Evolutionary conservation across 92 coral and sea anemone species (phyloP).

Genomic region (Isaurus tuberculatus): DNA sequence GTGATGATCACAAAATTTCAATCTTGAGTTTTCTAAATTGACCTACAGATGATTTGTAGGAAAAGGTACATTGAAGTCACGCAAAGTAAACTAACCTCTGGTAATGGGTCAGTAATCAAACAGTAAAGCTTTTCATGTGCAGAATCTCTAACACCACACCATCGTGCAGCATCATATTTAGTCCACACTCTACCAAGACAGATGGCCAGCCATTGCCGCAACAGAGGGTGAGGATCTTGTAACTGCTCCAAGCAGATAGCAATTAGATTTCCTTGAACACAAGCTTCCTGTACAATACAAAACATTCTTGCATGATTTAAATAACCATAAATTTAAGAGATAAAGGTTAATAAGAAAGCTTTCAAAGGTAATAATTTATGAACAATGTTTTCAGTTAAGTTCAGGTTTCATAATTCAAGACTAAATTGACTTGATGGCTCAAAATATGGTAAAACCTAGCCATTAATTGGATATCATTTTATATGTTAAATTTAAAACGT

Average conservation of each 20-base stretch:
- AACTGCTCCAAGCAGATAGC: conserved; percentile 98
- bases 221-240: conserved; percentile 90
- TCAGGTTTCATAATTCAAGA: too few species aligned
- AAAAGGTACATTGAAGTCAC: not conserved
- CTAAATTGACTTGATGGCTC: too few species aligned
- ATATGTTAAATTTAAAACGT: too few species aligned
- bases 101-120: conserved; percentile 86
- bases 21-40: too few species aligned
- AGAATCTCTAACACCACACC: conserved; percentile 98
- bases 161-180: conserved; percentile 90
- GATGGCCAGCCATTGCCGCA: conserved; percentile 96
- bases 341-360: not conserved
- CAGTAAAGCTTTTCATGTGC: conserved; percentile 95
- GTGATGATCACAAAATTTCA: too few species aligned
- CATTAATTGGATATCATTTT: too few species aligned
- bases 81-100: conserved; percentile 74
- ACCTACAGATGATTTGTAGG: not conserved
- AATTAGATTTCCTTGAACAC: conserved; percentile 93
- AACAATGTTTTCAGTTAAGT: too few species aligned
- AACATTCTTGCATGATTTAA: too few species aligned
- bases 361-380: too few species aligned
- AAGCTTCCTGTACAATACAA: conserved; percentile 72
- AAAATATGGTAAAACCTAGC: too few species aligned
- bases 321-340: too few species aligned
- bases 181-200: conserved; percentile 93